Percentiles rank a stretch among this genome's conserved stretches.
Evolutionary conservation across 2,888 invertebrate species (phyloP).

Genomic region (Sclerodermus sp.): DNA sequence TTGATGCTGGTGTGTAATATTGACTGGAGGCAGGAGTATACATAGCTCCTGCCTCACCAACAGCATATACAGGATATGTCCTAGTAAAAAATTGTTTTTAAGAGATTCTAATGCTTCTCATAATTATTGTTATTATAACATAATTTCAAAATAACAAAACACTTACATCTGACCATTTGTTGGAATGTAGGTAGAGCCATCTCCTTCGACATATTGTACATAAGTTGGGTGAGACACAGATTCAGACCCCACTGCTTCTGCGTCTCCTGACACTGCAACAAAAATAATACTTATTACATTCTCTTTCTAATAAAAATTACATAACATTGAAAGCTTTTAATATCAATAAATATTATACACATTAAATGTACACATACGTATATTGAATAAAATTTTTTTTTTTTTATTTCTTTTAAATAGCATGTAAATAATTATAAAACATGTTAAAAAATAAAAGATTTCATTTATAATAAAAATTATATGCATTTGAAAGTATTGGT

Average conservation of each 20-base stretch:
- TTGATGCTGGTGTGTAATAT: constrained; percentile 70
- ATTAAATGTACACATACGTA: background rate
- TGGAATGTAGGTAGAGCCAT: constrained; percentile 63
- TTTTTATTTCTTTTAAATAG: too few relatives aligned
- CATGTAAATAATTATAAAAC: too few relatives aligned
- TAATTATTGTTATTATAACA: background rate
- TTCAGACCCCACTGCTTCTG: constrained; percentile 60
- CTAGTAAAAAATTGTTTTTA: constrained; percentile 50
- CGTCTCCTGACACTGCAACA: constrained; percentile 58
- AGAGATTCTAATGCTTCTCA: constrained; percentile 1
- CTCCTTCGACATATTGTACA: constrained; percentile 68
- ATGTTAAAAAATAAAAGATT: too few relatives aligned
- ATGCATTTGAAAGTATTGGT: too few relatives aligned
- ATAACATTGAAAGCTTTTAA: background rate
- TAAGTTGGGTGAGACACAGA: constrained; percentile 64
- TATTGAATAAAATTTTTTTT: background rate
- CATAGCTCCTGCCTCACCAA: constrained; percentile 68
- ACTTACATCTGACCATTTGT: constrained; percentile 69
- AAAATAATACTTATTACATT: background rate
- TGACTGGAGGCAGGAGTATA: constrained; percentile 69
- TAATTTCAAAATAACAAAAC: background rate
- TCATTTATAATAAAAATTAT: too few relatives aligned
- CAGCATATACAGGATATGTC: constrained; percentile 78
- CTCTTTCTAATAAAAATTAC: too few relatives aligned
- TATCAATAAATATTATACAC: background rate